Evolutionary conservation across 2,888 invertebrate species (phyloP).

Genomic region (Periphyllus acericola): DNA sequence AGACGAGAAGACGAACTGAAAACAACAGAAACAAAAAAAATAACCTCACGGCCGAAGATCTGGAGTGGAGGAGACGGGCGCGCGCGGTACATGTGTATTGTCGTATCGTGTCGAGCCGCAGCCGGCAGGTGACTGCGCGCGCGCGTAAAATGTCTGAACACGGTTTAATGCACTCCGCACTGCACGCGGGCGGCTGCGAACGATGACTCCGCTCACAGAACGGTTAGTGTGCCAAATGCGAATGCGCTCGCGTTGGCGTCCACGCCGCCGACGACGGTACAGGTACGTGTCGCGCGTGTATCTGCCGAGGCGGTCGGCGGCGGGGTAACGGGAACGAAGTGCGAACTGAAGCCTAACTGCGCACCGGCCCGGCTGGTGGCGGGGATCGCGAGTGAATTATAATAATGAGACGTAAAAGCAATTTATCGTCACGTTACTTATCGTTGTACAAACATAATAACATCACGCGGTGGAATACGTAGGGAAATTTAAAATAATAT

Average conservation of each 20-base stretch:
- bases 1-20: neutral
- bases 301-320: neutral
- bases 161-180: slow-evolving; percentile 50
- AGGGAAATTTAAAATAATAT: no score
- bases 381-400: no score
- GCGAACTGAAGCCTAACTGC: no score
- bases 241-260: slow-evolving; percentile 9
- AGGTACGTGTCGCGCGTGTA: no score
- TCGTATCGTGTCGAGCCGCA: neutral
- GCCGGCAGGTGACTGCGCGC: neutral
- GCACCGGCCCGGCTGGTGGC: no score
- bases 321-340: neutral
- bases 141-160: neutral
- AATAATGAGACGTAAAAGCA: no score
- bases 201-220: slow-evolving; percentile 9
- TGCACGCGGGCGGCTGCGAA: neutral
- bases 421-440: no score
- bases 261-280: neutral
- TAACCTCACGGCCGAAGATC: neutral
- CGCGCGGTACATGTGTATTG: neutral
- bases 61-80: neutral
- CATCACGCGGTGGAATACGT: no score
- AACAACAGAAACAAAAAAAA: neutral
- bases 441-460: no score
- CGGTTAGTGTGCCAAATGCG: slow-evolving; percentile 46